These are phyloP conservation scores for Plagiodera versicolora DNA, from an alignment of 2,888 invertebrate species.

Conservation along the genomic window DNA sequence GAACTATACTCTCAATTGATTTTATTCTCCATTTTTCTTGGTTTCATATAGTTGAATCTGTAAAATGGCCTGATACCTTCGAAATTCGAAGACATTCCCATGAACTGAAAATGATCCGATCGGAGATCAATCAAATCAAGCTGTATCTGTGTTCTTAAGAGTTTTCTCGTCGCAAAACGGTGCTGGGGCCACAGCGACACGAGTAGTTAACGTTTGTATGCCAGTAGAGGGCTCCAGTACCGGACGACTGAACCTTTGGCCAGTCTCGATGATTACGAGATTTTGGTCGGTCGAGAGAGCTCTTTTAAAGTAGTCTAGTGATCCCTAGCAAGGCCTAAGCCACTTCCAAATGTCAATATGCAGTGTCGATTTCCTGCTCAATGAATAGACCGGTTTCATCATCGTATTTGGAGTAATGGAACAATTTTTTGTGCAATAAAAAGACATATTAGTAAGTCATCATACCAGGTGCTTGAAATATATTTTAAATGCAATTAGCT, in stretches of 20 bases:
- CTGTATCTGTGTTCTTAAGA: conserved; percentile 36
- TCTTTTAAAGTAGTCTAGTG: conserved; percentile 1
- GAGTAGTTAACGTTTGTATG: not conserved
- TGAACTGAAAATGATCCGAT: not conserved
- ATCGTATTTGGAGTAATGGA: too few relatives aligned
- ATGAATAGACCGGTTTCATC: too few relatives aligned
- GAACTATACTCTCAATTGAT: too few relatives aligned
- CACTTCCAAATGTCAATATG: not conserved
- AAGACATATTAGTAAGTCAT: too few relatives aligned
- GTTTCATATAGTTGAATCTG: not conserved
- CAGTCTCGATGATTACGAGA: not conserved
- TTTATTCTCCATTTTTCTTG: too few relatives aligned
- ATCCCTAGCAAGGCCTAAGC: not conserved
- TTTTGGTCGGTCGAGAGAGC: not conserved
- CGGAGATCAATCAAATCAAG: conserved; percentile 31
- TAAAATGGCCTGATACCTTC: not conserved
- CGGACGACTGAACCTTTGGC: conserved; percentile 1
- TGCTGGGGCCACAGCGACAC: conserved; percentile 1
- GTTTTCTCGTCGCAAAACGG: conserved; percentile 25
- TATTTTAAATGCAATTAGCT: too few relatives aligned
- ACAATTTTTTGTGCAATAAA: too few relatives aligned
- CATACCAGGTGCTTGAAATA: too few relatives aligned
- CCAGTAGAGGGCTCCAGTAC: not conserved
- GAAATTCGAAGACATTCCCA: not conserved
- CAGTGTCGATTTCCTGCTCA: not conserved